Base-by-base conservation (phyloP, 2,113 vertebrate species). In the Sylvia atricapilla region DNA sequence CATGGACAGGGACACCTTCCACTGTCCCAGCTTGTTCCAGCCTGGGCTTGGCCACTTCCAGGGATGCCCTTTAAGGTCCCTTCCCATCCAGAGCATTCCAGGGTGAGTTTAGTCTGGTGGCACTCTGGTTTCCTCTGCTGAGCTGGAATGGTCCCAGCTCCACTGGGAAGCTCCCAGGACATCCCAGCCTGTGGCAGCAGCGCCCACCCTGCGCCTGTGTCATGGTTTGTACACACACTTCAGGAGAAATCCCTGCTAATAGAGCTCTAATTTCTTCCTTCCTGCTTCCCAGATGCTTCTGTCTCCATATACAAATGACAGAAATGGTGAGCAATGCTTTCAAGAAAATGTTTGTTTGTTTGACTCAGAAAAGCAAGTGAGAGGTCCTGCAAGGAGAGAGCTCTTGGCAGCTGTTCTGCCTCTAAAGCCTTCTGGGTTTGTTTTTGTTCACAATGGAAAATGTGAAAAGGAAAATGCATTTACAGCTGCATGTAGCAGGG, bases 211-310 rank as follows among this genome's bases (percentile, higher is more conserved):
- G 63, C 1, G 16, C 70, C 88, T 7, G 56, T 8, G 44, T 27
- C 25, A 1, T 1, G 0, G 62, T 78, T 78, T 84, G 6, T 15
- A 11, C 37, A 28, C 84, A 87, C 70, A 15, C 70, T 81, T 91
- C 70, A 53, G 94, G 80, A 94, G 91, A 66, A 81, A 95, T 75
- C 91, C 56, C 68, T 90, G 84, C 86, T 96, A 95, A 96, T 91
- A 83, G 77, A 82, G 53, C 33, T 81, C 68, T 95, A n/a, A 92
- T 95, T 84, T 33, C 90, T 90, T 95, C 94, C 88, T 94, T 92
- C 90, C 95, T 96, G 95, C 93, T 80, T 87, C 93, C 88, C 84
- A 93, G 88, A 84, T 82, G 90, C 94, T 84, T 41, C 89, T 89
- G 92, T 47, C 90, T 89, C 83, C 70, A 28, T 30, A 17, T 17